These are phyloP conservation scores for Perccottus glenii DNA, from an alignment of 2,113 vertebrate genomes.

Conservation along the genomic window DNA sequence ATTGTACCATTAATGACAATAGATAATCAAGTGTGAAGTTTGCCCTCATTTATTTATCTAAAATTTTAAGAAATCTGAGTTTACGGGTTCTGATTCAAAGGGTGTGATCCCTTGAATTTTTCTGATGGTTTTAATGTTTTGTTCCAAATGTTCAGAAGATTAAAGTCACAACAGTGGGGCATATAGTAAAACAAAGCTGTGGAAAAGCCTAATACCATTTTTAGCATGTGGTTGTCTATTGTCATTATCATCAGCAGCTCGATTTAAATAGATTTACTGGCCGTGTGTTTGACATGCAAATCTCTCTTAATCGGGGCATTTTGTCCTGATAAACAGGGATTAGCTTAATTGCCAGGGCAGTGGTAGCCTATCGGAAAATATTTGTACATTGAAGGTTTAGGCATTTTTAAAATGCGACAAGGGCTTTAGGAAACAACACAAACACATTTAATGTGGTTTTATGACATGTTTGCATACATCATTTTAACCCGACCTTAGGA, in stretches of 20 bases:
- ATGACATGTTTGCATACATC: neutral
- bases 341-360: slow-evolving; percentile 55
- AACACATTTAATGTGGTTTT: neutral
- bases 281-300: slow-evolving; percentile 68
- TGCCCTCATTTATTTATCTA: neutral
- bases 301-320: slow-evolving; percentile 68
- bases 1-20: neutral
- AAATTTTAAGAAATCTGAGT: neutral
- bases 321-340: slow-evolving; percentile 73
- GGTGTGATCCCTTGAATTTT: too few species aligned
- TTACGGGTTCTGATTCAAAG: neutral
- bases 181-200: neutral
- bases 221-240: neutral
- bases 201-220: neutral
- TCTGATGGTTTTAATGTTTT: neutral
- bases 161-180: too few species aligned
- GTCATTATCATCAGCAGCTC: slow-evolving; percentile 38
- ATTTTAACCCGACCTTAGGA: neutral
- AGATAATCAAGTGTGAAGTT: slow-evolving; percentile 9
- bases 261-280: slow-evolving; percentile 63
- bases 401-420: slow-evolving; percentile 17
- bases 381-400: slow-evolving; percentile 20
- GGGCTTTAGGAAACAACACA: neutral
- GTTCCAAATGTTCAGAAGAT: neutral
- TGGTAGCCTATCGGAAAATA: slow-evolving; percentile 30